Base-by-base conservation (phyloP, 2,113 vertebrate species). In the Meleagris gallopavo region DNA sequence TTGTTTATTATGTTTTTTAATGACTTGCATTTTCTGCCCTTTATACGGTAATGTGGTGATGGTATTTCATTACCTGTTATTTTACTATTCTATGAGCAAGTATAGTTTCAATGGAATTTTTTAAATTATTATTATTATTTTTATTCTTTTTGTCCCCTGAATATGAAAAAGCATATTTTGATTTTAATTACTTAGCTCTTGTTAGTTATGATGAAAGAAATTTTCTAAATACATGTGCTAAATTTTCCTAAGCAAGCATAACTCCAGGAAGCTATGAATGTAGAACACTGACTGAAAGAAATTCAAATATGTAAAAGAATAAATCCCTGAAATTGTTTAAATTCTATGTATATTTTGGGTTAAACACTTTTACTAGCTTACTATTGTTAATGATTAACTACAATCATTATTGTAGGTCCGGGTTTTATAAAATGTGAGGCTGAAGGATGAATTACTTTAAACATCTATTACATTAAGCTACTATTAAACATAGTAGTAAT, bases 211-310 rank as follows among this genome's bases (percentile, higher is more conserved):
- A 87, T 88, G 67, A 93, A 67, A 88, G 58, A 96, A 96, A 64
- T 55, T 89, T 94, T 94, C 67, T 91, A 69, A 91, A 88, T 93
- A 88, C 88, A 90, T 17, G 22, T 50, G 46, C 55, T 65, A 70
- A 87, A 78, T 95, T 96, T 96, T 95, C 69, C 34, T 78, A 97
- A 96, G 18, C 66, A 78, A 84, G 25, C 24, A 24, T 90, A 97
- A 83, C 73, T 89, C 73, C 18, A 11, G 90, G 96, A 95, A 96
- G 16, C 34, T 85, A 46, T 84, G 66, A 93, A 76, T 30, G 40
- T 29, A 91, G 74, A 93, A 90, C 67, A 94, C 83, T 91, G 83
- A 96, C 91, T 65, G 45, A 97, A 97, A 96, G 9, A 66, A 96
- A 91, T 30, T 45, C 80, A 88, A 91, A 90, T 86, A 81, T 32